phyloP scores from a whole-genome alignment of 1,140 invertebrate species.

The Cepaea nemoralis region DNA sequence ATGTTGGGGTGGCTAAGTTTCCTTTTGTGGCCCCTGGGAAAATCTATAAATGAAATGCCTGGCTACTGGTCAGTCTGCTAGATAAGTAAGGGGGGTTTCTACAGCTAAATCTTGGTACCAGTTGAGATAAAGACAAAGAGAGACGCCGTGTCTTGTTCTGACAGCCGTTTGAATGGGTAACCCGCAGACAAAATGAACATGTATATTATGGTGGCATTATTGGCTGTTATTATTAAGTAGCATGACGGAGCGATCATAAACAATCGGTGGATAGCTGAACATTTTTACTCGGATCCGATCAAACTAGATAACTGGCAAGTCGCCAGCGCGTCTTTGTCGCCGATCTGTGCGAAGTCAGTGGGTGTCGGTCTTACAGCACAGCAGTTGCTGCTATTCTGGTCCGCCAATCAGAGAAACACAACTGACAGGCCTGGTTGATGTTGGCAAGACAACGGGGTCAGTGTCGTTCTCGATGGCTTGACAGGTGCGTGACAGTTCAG shows the following conservation, averaged over 20 bases:
- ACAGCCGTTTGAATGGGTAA: no score
- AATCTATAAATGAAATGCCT: no score
- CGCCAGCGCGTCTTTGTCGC: constrained; percentile 67
- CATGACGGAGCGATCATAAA: constrained; percentile 34
- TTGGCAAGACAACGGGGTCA: constrained; percentile 73
- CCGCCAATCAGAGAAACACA: constrained; percentile 67
- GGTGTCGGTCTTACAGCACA: constrained; percentile 60
- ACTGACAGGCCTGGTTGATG: constrained; percentile 72
- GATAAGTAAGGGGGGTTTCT: no score
- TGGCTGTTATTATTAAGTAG: neutral
- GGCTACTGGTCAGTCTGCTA: no score
- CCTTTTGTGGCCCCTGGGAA: no score
- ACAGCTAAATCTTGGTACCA: no score
- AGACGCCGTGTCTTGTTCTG: no score
- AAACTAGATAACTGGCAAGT: constrained; percentile 60
- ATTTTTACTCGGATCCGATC: constrained; percentile 53
- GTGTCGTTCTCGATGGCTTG: constrained; percentile 74
- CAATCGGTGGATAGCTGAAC: constrained; percentile 38
- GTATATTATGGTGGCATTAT: neutral
- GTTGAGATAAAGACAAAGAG: no score
- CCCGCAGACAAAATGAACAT: neutral
- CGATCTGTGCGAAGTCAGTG: constrained; percentile 59
- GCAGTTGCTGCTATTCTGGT: constrained; percentile 65
- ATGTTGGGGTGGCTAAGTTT: no score
- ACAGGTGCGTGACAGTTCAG: constrained; percentile 74